phyloP scores from a whole-genome alignment of 2,888 invertebrate genomes.

The Plagiodera versicolora region DNA sequence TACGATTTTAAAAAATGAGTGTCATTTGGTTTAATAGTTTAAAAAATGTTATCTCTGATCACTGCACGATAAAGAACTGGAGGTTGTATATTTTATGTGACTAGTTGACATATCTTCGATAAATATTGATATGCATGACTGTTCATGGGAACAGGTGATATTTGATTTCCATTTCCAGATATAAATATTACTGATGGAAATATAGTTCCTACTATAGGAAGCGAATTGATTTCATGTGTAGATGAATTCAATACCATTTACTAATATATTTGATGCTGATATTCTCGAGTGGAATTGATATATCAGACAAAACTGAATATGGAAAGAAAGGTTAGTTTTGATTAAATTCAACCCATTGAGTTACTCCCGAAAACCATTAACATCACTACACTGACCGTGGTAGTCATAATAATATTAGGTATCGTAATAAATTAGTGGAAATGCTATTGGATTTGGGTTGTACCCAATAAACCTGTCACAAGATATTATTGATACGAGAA shows the following conservation, averaged over 20 bases:
- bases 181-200: too few relatives aligned
- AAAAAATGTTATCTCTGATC: not conserved
- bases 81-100: not conserved
- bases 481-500: not conserved
- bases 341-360: too few relatives aligned
- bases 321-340: too few relatives aligned
- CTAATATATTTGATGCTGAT: too few relatives aligned
- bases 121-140: not conserved
- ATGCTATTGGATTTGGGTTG: slow-evolving; percentile 22
- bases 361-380: slow-evolving; percentile 11
- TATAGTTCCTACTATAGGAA: too few relatives aligned
- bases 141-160: too few relatives aligned
- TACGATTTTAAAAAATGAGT: slow-evolving; percentile 15
- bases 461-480: slow-evolving; percentile 18
- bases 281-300: too few relatives aligned
- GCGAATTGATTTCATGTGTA: too few relatives aligned
- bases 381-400: slow-evolving; percentile 15
- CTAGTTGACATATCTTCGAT: not conserved
- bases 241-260: too few relatives aligned
- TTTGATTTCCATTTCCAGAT: too few relatives aligned
- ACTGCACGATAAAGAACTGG: not conserved
- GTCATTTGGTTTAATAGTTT: slow-evolving; percentile 13
- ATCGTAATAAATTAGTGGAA: slow-evolving; percentile 19
- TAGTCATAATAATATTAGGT: slow-evolving; percentile 14
- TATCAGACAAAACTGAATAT: too few relatives aligned